Evolutionary conservation across 2,113 vertebrate genomes (phyloP).

Genomic region (Empidonax alnorum): DNA sequence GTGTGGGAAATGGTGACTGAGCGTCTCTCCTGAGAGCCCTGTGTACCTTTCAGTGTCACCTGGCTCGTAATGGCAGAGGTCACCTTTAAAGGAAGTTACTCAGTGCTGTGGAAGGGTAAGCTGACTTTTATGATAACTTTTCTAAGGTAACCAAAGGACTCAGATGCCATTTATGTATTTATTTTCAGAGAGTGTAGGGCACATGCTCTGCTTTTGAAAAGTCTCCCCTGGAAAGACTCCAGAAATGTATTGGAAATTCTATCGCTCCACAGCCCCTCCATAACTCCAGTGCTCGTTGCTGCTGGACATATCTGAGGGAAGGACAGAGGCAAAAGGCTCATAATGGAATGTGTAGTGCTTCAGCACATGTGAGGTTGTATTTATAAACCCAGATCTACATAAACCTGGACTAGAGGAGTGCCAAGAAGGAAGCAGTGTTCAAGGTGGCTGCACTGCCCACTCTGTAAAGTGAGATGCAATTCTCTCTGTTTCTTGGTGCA

Average conservation of each 20-base stretch:
- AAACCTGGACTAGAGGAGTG: not conserved
- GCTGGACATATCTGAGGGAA: not conserved
- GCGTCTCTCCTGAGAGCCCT: not conserved
- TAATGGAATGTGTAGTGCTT: not conserved
- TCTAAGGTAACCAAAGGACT: not conserved
- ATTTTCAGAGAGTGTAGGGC: not conserved
- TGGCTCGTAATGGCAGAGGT: rapidly evolving
- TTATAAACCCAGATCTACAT: not conserved
- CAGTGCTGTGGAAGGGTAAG: not conserved
- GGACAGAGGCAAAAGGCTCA: not conserved
- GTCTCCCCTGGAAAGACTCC: not conserved
- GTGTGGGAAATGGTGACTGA: not conserved
- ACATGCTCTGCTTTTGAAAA: not conserved
- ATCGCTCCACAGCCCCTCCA: rapidly evolving
- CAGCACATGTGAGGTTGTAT: not conserved
- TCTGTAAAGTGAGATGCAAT: not conserved
- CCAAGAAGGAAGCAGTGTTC: not conserved
- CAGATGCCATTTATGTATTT: not conserved
- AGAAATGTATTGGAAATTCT: not conserved
- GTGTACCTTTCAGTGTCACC: not conserved
- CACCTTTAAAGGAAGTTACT: not conserved
- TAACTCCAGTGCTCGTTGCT: rapidly evolving
- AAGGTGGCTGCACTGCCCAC: not conserved
- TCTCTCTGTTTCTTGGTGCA: rapidly evolving
- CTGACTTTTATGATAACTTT: not conserved